phyloP scores from a whole-genome alignment of 1,140 invertebrate genomes.

The Drosophila rufa region DNA sequence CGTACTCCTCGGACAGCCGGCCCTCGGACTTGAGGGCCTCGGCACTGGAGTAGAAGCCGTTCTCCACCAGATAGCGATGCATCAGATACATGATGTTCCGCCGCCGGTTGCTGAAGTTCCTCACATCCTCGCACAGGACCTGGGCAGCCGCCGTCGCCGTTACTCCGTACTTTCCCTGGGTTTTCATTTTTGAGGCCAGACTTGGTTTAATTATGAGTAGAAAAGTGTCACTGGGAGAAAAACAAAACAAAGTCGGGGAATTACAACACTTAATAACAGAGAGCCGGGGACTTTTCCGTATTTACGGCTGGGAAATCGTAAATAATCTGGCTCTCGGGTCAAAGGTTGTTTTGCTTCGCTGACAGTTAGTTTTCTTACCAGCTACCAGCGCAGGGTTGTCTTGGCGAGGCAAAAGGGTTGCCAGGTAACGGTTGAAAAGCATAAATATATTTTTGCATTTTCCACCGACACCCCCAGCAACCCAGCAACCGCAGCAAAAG shows the following conservation, averaged over 20 bases:
- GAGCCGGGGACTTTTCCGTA: background rate
- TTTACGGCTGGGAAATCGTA: constrained; percentile 5
- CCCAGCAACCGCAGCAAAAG: constrained; percentile 9
- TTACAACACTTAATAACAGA: no score
- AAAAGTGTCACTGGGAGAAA: background rate
- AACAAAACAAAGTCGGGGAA: background rate
- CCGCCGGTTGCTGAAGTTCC: constrained; percentile 86
- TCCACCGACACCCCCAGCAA: background rate
- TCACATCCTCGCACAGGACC: constrained; percentile 68
- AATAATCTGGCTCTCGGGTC: background rate
- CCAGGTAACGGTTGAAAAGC: constrained; percentile 12
- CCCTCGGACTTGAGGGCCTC: constrained; percentile 89
- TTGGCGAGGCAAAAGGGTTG: constrained; percentile 13
- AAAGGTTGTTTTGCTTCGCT: background rate
- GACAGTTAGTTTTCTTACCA: constrained; percentile 1
- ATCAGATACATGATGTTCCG: constrained; percentile 92
- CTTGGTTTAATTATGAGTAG: background rate
- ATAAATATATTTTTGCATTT: background rate
- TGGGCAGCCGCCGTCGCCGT: constrained; percentile 55
- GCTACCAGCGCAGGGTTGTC: constrained; percentile 6
- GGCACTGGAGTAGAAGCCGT: constrained; percentile 89
- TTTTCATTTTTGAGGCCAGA: constrained; percentile 47
- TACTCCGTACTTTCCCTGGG: constrained; percentile 68
- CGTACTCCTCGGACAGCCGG: constrained; percentile 88
- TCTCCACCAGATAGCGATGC: constrained; percentile 90